Evolutionary conservation across 1,140 invertebrate genomes (phyloP).

Genomic region (Macrotrachela quadricornifera): DNA sequence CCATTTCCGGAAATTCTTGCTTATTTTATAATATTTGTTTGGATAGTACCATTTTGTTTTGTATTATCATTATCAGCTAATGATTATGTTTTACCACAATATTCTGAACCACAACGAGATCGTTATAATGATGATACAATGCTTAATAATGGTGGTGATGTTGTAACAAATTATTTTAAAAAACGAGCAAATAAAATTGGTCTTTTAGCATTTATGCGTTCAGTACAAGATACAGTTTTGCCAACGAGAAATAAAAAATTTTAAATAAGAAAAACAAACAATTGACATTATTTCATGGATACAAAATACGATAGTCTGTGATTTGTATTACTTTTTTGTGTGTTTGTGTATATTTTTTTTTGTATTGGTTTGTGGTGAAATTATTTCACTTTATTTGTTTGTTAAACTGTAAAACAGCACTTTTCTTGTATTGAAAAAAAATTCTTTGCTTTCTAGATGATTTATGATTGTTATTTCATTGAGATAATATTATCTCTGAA

Average conservation of each 20-base stretch:
- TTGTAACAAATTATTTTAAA: conserved; percentile 59
- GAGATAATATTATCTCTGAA: neutral
- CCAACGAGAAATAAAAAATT: conserved; percentile 55
- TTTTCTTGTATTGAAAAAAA: no score
- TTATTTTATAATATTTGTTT: conserved; percentile 61
- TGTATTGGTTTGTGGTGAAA: no score
- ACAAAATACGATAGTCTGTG: no score
- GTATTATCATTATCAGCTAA: conserved; percentile 67
- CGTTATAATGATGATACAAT: no score
- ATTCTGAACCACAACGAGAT: conserved; percentile 9
- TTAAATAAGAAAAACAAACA: conserved; percentile 31
- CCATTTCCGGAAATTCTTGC: conserved; percentile 58
- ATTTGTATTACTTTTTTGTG: no score
- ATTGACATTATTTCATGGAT: conserved; percentile 3
- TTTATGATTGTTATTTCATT: no score
- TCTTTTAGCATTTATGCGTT: conserved; percentile 54
- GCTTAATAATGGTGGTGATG: conserved; percentile 39
- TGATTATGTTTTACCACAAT: conserved; percentile 51
- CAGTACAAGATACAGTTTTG: conserved; percentile 53
- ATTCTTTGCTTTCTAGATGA: no score
- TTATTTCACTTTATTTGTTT: no score
- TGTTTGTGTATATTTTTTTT: no score
- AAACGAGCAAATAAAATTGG: conserved; percentile 53
- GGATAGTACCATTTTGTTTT: conserved; percentile 61
- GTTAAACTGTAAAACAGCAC: no score